Percentiles rank a stretch among this genome's conserved stretches.
These are phyloP conservation scores for Sarcophaga variegata DNA, from an alignment of 2,888 invertebrate species.

Conservation along the genomic window DNA sequence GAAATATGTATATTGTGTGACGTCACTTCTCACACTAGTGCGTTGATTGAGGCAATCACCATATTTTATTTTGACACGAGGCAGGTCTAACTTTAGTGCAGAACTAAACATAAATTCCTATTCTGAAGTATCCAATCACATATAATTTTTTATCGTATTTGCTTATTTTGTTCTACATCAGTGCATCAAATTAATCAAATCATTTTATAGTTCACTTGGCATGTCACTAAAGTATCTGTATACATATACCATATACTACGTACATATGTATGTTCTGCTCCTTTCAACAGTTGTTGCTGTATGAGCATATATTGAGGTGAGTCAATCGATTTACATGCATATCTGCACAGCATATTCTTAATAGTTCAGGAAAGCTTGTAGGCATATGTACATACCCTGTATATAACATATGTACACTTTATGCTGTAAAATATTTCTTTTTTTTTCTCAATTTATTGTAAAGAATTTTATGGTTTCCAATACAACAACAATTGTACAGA, in stretches of 20 bases:
- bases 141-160: background rate
- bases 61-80: no score
- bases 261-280: no score
- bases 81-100: no score
- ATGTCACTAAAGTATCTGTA: background rate
- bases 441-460: background rate
- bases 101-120: no score
- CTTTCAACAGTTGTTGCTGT: no score
- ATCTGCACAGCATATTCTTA: conserved; percentile 15
- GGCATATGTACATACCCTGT: no score
- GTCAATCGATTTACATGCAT: conserved; percentile 14
- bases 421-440: background rate
- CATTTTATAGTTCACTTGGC: conserved; percentile 20
- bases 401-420: background rate
- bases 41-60: no score
- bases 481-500: background rate
- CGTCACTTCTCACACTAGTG: no score
- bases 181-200: background rate
- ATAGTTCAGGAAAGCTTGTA: background rate
- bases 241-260: background rate
- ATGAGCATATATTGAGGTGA: conserved; percentile 9
- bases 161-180: background rate
- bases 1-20: no score
- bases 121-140: background rate
- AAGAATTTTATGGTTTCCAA: conserved; percentile 43